Evolutionary conservation across 2,113 vertebrate genomes (phyloP).

Genomic region (Chamaetylas fuelleborni): DNA sequence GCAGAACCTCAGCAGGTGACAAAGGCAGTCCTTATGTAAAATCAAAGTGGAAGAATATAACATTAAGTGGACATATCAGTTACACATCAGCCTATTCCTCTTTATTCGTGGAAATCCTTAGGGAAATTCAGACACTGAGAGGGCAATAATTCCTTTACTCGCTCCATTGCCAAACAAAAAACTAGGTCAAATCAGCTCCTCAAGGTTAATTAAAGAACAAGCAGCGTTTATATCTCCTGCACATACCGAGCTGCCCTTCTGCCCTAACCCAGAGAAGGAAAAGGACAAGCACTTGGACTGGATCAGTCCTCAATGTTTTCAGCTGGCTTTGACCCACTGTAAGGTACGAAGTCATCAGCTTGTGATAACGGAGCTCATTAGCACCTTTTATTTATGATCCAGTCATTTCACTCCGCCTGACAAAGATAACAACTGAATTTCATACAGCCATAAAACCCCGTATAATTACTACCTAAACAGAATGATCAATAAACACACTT

Average conservation of each 20-base stretch:
- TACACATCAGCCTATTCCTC: not conserved
- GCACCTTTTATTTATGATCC: not conserved
- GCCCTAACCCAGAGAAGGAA: not conserved
- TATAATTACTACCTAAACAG: rapidly evolving
- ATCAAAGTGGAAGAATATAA: not conserved
- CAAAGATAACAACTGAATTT: not conserved
- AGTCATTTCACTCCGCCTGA: not conserved
- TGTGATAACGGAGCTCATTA: not conserved
- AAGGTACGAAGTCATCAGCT: not conserved
- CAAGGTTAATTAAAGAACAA: not conserved
- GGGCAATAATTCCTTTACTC: not conserved
- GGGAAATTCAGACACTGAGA: not conserved
- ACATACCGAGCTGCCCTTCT: not conserved
- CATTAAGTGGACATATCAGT: not conserved
- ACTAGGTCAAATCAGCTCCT: not conserved
- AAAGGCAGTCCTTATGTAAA: not conserved
- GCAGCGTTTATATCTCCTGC: not conserved
- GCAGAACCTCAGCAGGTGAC: not conserved
- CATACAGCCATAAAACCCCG: not conserved
- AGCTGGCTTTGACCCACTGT: not conserved
- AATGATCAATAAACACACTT: not conserved
- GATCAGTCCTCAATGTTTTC: not conserved
- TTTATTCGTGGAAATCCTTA: not conserved
- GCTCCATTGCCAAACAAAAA: not conserved
- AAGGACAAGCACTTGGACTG: not conserved